Percentiles rank a stretch among this genome's conserved stretches.
phyloP scores from a whole-genome alignment of 2,797 vertebrate genomes.

The Lagodon rhomboides region DNA sequence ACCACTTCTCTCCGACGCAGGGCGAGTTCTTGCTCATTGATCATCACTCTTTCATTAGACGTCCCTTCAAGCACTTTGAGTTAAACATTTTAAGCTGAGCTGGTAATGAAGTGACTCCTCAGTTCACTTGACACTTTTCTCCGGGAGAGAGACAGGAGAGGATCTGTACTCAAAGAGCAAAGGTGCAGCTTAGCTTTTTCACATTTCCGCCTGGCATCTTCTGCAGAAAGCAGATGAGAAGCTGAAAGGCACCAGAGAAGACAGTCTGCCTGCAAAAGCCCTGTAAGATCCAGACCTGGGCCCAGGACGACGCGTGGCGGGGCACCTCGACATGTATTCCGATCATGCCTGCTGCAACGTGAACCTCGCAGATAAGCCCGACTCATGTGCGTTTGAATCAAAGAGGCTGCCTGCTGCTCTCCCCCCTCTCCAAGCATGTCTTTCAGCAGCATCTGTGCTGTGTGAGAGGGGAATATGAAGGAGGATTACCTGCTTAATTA shows the following conservation, averaged over 20 bases:
- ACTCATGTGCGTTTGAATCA: conserved; percentile 52
- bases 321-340: conserved; percentile 36
- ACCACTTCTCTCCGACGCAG: conserved; percentile 31
- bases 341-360: conserved; percentile 48
- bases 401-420: conserved; percentile 34
- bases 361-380: conserved; percentile 51
- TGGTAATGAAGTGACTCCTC: conserved; percentile 35
- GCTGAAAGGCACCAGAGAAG: conserved; percentile 11
- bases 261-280: conserved; percentile 1
- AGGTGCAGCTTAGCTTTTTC: conserved; percentile 15
- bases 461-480: conserved; percentile 41
- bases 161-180: neutral
- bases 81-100: conserved; percentile 15
- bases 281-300: conserved; percentile 12
- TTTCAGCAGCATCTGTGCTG: conserved; percentile 58
- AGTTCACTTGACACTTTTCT: conserved; percentile 9
- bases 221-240: neutral
- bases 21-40: conserved; percentile 37
- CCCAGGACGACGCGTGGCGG: conserved; percentile 10
- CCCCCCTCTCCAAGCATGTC: conserved; percentile 34
- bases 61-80: conserved; percentile 9
- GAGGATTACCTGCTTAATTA: conserved; percentile 71
- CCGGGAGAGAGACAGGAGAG: neutral
- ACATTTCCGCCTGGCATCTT: neutral
- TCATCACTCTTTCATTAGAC: conserved; percentile 25